Evolutionary conservation across 2,113 vertebrate genomes (phyloP).

Genomic region (Phoxinus phoxinus): DNA sequence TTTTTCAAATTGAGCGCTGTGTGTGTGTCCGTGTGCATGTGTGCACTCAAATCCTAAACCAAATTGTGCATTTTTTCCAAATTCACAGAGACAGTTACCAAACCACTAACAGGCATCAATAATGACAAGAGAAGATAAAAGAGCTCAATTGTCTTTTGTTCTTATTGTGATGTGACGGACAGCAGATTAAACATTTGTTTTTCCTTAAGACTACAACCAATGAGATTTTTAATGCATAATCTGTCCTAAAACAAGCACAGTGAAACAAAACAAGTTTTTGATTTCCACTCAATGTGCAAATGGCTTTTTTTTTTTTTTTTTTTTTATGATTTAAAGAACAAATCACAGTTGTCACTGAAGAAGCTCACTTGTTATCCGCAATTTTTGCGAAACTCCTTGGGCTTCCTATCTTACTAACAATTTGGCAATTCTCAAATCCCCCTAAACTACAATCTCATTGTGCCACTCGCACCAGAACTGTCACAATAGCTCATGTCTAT

Average conservation of each 20-base stretch:
- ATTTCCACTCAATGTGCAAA: not conserved
- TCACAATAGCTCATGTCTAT: conserved; percentile 60
- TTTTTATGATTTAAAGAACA: no score
- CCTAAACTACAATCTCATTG: conserved; percentile 41
- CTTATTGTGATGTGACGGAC: not conserved
- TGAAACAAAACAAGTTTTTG: not conserved
- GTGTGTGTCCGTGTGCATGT: conserved; percentile 35
- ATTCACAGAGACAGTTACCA: conserved; percentile 39
- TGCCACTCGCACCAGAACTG: conserved; percentile 55
- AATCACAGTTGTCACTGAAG: not conserved
- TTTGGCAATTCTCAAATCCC: conserved; percentile 35
- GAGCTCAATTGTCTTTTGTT: conserved; percentile 16
- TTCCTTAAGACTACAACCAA: not conserved
- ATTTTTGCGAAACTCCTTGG: not conserved
- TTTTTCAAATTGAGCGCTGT: conserved; percentile 54
- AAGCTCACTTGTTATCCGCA: not conserved
- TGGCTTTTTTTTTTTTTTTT: not conserved
- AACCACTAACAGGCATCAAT: conserved; percentile 41
- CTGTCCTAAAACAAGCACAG: not conserved
- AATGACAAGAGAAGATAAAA: conserved; percentile 30
- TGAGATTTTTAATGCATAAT: not conserved
- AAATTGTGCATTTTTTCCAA: conserved; percentile 48
- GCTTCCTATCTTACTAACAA: not conserved
- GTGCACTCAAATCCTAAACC: conserved; percentile 29
- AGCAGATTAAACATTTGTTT: not conserved